Evolutionary conservation across 1,140 invertebrate genomes (phyloP).

Genomic region (Piezodorus guildinii): DNA sequence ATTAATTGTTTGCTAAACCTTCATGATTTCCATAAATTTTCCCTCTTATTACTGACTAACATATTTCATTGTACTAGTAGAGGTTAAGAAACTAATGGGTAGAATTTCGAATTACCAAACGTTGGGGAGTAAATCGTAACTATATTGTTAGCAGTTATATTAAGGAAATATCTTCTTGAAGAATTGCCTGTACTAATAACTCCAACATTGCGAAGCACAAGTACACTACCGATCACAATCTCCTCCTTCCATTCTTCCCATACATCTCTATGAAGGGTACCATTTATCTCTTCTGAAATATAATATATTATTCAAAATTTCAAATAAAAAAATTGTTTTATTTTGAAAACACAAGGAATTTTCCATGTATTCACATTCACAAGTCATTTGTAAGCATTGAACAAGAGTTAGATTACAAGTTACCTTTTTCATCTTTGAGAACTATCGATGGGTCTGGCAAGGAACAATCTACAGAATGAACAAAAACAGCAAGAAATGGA

Average conservation of each 20-base stretch:
- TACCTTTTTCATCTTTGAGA: conserved; percentile 27
- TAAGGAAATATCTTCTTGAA: conserved; percentile 26
- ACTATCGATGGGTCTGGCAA: conserved; percentile 25
- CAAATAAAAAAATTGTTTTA: too few species aligned
- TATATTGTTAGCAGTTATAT: conserved; percentile 28
- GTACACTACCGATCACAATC: conserved; percentile 25
- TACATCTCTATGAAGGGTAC: conserved; percentile 28
- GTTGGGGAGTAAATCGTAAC: conserved; percentile 24
- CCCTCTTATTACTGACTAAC: too few species aligned
- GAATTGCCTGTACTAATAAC: conserved; percentile 25
- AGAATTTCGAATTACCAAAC: not conserved
- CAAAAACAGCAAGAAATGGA: conserved; percentile 27
- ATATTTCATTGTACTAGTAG: too few species aligned
- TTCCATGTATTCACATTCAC: too few species aligned
- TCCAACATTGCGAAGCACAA: conserved; percentile 27
- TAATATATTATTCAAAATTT: too few species aligned
- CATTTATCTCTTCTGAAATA: conserved; percentile 28
- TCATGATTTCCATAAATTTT: too few species aligned
- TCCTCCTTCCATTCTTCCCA: conserved; percentile 27
- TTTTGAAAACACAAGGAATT: too few species aligned
- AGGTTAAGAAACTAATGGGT: too few species aligned
- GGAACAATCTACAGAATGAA: conserved; percentile 26
- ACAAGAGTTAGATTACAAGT: not conserved
- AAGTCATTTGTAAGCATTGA: too few species aligned
- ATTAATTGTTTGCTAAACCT: too few species aligned